Conservation (phyloP, 1,140 invertebrate genomes). For the Cydia amplana region DNA sequence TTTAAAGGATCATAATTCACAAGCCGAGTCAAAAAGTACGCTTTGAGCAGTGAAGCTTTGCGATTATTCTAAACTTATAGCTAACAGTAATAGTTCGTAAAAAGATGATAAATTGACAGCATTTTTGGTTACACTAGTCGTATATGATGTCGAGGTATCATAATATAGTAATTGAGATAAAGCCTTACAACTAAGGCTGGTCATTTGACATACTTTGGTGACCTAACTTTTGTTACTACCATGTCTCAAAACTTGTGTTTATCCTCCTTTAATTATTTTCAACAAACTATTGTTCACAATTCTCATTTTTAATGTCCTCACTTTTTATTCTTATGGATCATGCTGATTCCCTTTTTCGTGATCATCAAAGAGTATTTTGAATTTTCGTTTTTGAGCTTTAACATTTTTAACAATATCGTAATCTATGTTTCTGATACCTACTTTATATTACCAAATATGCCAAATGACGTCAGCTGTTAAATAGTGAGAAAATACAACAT, state of each 20-base stretch:
- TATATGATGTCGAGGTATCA: constrained; percentile 48
- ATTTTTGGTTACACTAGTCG: constrained; percentile 62
- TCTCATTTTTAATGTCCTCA: no score
- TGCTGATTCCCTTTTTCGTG: no score
- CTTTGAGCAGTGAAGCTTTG: constrained; percentile 45
- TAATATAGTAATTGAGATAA: constrained; percentile 56
- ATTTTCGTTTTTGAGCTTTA: no score
- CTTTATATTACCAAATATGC: not conserved
- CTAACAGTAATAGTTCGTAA: constrained; percentile 57
- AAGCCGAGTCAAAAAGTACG: constrained; percentile 36
- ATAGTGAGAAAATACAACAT: constrained; percentile 34
- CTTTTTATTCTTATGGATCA: no score
- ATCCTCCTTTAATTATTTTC: no score
- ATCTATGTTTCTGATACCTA: not conserved
- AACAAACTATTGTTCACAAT: no score
- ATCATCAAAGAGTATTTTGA: no score
- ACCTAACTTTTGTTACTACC: not conserved
- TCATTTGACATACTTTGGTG: constrained; percentile 25
- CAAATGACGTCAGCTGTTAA: not conserved
- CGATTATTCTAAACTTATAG: constrained; percentile 43
- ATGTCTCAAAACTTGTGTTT: no score
- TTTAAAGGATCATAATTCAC: constrained; percentile 38
- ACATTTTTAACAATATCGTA: not conserved
- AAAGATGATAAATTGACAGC: constrained; percentile 75
- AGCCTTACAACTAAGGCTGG: constrained; percentile 46